These are phyloP conservation scores for Paratilapia polleni DNA, from an alignment of 2,113 vertebrate genomes.

Conservation along the genomic window DNA sequence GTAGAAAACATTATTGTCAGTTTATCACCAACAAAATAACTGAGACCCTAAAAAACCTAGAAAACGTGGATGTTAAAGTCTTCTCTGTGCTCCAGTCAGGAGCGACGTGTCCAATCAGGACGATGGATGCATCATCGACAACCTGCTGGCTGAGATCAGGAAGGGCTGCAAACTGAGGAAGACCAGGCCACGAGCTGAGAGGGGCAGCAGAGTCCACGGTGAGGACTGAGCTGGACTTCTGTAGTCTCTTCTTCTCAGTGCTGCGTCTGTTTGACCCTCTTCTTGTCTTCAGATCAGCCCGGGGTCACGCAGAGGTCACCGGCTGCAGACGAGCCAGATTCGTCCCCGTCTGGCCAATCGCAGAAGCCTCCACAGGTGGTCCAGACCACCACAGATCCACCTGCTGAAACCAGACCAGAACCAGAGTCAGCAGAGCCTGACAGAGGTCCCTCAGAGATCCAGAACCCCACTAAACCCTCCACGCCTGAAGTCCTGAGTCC, in stretches of 20 bases:
- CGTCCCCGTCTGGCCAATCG: not conserved
- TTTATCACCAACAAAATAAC: too few species aligned
- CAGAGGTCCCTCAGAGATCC: not conserved
- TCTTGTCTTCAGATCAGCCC: conserved; percentile 4
- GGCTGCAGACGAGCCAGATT: not conserved
- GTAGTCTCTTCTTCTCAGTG: not conserved
- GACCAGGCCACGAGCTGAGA: not conserved
- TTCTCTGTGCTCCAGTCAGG: conserved; percentile 41
- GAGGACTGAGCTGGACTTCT: not conserved
- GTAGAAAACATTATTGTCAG: too few species aligned
- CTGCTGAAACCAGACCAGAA: not conserved
- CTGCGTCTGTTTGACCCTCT: not conserved
- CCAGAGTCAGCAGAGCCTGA: not conserved
- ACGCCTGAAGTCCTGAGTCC: not conserved
- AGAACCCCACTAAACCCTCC: not conserved
- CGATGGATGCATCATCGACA: conserved; percentile 55
- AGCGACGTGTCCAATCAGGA: not conserved
- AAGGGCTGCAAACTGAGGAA: conserved; percentile 50
- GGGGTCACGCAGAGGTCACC: not conserved
- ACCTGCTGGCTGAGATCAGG: conserved; percentile 63
- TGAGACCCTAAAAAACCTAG: too few species aligned
- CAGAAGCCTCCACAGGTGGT: not conserved
- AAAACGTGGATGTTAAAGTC: not conserved
- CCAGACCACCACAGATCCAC: not conserved
- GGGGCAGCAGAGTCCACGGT: not conserved